phyloP scores from a whole-genome alignment of 1,140 invertebrate species.

The Idris sp. region DNA sequence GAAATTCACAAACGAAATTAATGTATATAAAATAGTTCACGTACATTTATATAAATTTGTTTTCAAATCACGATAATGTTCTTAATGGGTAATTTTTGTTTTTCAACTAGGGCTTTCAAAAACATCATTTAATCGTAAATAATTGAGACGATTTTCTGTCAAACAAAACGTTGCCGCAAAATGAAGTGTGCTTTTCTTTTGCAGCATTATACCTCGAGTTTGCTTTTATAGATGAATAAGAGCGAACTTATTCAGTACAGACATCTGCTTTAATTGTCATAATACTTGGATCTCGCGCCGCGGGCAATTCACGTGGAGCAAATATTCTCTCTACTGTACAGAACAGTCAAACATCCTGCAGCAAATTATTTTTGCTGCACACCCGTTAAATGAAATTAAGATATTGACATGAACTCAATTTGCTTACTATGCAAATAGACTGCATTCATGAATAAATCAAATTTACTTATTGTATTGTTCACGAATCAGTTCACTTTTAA shows the following conservation, averaged over 20 bases:
- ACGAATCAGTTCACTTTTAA: no score
- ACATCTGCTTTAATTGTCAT: conserved; percentile 68
- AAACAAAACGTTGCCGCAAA: conserved; percentile 29
- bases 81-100: no score
- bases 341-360: conserved; percentile 68
- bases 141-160: neutral
- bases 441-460: conserved; percentile 53
- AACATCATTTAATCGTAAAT: no score
- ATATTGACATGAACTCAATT: conserved; percentile 52
- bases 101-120: no score
- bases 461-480: no score
- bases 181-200: conserved; percentile 34
- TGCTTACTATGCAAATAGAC: conserved; percentile 49
- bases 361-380: conserved; percentile 56
- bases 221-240: conserved; percentile 45
- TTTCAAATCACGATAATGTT: no score
- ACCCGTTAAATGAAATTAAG: conserved; percentile 56
- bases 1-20: no score
- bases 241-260: conserved; percentile 40
- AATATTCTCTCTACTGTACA: conserved; percentile 68
- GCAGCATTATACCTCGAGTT: conserved; percentile 34
- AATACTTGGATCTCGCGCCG: no score
- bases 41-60: no score
- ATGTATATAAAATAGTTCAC: no score
- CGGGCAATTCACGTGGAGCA: conserved; percentile 73